Evolutionary conservation across 2,888 invertebrate genomes (phyloP).

Genomic region (Caenorhabditis wallacei): DNA sequence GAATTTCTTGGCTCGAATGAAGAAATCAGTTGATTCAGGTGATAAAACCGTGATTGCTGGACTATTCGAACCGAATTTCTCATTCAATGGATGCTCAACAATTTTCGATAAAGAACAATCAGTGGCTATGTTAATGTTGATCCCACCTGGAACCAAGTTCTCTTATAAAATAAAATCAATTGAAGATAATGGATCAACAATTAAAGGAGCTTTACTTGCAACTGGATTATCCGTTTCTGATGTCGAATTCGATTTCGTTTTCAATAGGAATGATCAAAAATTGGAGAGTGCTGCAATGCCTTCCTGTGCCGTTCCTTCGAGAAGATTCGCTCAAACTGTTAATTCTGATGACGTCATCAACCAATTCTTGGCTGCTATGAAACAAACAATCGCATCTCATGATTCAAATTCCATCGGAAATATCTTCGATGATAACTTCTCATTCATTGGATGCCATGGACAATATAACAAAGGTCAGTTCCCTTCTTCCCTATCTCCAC

Average conservation of each 20-base stretch:
- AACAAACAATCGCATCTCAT: background rate
- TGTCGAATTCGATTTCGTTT: background rate
- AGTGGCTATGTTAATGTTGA: no score
- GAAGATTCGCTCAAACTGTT: background rate
- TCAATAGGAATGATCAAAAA: constrained; percentile 14
- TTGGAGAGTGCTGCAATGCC: background rate
- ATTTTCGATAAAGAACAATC: no score
- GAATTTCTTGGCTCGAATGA: no score
- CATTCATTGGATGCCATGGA: constrained; percentile 6
- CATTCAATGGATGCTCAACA: no score
- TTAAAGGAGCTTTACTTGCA: background rate
- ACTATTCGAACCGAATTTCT: no score
- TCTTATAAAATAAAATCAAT: background rate
- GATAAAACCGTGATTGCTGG: no score
- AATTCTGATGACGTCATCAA: background rate
- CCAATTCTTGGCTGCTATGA: background rate
- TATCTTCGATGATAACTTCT: background rate
- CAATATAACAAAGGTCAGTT: background rate
- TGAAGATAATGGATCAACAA: background rate
- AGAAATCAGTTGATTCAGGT: no score
- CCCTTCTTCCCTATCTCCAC: background rate
- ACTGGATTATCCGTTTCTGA: background rate
- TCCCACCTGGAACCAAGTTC: constrained; percentile 1
- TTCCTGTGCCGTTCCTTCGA: no score
- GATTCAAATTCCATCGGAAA: background rate